phyloP scores from a whole-genome alignment of 30 jellyfish, hydroid and myxozoan genomes.

The Chrysaora quinquecirrha region DNA sequence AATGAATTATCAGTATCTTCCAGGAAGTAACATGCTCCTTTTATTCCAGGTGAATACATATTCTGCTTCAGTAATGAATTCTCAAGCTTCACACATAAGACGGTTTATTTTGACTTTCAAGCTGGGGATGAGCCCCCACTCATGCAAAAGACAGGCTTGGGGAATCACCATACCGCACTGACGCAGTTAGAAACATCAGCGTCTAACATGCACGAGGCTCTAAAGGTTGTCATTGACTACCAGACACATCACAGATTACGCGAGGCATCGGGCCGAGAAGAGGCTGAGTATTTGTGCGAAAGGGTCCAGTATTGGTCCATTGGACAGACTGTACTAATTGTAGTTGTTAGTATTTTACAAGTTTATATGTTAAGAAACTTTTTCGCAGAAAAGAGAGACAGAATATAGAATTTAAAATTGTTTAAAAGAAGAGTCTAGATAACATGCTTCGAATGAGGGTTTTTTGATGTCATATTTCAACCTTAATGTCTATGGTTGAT shows the following conservation, averaged over 20 bases:
- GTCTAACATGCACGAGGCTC: conserved; percentile 89
- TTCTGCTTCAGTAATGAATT: conserved; percentile 97
- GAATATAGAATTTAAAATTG: no score
- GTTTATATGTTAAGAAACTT: conserved; percentile 86
- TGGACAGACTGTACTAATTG: conserved; percentile 86
- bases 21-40: no score
- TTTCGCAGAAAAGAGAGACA: conserved; percentile 93
- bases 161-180: conserved; percentile 86
- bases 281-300: conserved; percentile 90
- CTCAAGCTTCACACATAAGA: conserved; percentile 92
- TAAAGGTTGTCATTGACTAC: conserved; percentile 89
- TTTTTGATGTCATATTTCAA: no score
- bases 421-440: no score
- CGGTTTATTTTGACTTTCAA: conserved; percentile 92
- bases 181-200: conserved; percentile 95
- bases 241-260: conserved; percentile 97
- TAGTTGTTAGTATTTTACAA: conserved; percentile 64
- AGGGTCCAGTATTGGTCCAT: conserved; percentile 98
- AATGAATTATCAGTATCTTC: no score
- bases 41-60: conserved; percentile 83
- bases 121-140: conserved; percentile 90
- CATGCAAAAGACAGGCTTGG: conserved; percentile 64
- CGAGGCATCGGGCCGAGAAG: conserved; percentile 92
- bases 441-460: no score
- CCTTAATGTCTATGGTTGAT: no score